phyloP scores from a whole-genome alignment of 2,797 vertebrate species.

The Telmatherina bonti region DNA sequence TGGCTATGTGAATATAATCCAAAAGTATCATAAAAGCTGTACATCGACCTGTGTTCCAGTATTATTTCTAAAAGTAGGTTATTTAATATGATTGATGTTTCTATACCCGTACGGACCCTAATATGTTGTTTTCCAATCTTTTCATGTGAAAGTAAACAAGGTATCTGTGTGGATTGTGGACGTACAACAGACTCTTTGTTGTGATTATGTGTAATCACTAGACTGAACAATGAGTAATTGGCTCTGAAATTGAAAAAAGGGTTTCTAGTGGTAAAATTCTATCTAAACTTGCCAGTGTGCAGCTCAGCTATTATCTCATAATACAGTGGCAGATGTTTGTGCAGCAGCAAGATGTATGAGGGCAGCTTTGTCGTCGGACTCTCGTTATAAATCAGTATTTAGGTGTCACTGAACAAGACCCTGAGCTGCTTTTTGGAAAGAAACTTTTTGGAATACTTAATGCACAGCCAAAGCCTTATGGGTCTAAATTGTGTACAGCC shows the following conservation, averaged over 20 bases:
- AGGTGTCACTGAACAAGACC: background rate
- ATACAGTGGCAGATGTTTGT: background rate
- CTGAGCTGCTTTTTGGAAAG: background rate
- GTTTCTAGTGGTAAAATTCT: background rate
- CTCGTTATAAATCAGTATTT: background rate
- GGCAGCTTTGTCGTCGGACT: background rate
- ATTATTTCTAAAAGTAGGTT: background rate
- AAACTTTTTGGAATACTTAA: background rate
- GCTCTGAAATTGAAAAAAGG: slow-evolving; percentile 1
- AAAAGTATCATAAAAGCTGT: background rate
- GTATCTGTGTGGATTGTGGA: background rate
- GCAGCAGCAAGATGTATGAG: background rate
- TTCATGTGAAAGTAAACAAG: background rate
- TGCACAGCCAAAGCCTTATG: background rate
- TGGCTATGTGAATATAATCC: background rate
- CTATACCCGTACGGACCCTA: background rate
- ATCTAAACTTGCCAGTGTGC: background rate
- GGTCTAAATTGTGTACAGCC: background rate
- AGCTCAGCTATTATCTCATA: background rate
- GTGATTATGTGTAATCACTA: background rate
- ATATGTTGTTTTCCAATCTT: background rate
- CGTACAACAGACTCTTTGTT: slow-evolving; percentile 2
- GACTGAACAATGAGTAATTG: background rate
- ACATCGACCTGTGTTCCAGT: background rate
- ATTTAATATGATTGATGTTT: background rate